Evolutionary conservation across 2,113 vertebrate species (phyloP).

Genomic region (Sardina pilchardus): DNA sequence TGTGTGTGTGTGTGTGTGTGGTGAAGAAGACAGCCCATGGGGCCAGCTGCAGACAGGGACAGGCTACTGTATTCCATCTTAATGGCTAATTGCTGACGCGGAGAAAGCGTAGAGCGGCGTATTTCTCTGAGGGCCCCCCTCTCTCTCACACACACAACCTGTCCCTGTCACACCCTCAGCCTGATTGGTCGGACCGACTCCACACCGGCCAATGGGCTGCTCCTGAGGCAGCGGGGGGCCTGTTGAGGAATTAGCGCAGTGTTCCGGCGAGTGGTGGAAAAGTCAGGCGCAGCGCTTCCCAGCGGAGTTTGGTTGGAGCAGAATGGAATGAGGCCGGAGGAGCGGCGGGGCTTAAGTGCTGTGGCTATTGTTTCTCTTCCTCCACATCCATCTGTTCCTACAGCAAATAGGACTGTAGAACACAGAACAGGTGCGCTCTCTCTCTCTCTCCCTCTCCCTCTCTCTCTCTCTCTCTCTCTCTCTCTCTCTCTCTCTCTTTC

Average conservation of each 20-base stretch:
- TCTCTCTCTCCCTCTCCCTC: conserved; percentile 4
- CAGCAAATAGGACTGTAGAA: neutral
- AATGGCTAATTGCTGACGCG: neutral
- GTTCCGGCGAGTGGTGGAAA: neutral
- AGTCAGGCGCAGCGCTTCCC: neutral
- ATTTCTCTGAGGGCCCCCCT: neutral
- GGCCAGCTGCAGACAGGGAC: neutral
- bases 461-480: neutral
- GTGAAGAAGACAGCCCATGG: neutral
- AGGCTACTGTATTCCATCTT: neutral
- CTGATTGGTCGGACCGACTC: neutral
- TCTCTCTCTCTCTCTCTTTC: neutral
- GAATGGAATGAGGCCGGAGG: neutral
- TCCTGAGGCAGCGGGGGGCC: neutral
- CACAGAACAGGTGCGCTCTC: neutral
- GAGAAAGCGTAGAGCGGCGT: neutral
- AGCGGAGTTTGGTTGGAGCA: neutral
- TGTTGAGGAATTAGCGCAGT: neutral
- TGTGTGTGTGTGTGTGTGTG: neutral
- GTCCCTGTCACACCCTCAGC: neutral
- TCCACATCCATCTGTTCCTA: neutral
- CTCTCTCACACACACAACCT: neutral
- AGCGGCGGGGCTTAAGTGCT: neutral
- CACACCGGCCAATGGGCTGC: neutral
- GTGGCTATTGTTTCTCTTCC: neutral